Evolutionary conservation across 2,113 vertebrate species (phyloP).

Genomic region (Bagarius yarrelli): DNA sequence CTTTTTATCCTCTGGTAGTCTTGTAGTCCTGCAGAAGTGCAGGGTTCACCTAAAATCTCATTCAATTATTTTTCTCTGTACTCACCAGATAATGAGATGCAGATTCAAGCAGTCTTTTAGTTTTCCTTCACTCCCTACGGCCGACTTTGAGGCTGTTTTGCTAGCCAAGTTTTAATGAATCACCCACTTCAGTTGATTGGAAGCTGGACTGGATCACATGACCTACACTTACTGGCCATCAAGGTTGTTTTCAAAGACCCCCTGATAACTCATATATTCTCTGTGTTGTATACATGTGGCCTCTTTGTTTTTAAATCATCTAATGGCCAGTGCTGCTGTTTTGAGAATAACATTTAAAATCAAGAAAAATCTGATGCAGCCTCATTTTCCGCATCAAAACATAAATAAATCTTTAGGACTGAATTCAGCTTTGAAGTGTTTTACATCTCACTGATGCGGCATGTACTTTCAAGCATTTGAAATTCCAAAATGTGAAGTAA

Average conservation of each 20-base stretch:
- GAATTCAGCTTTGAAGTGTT: slow-evolving; percentile 40
- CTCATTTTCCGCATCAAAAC: slow-evolving; percentile 39
- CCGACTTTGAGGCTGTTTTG: slow-evolving; percentile 42
- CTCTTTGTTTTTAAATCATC: slow-evolving; percentile 27
- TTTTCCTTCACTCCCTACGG: slow-evolving; percentile 30
- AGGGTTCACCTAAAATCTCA: slow-evolving; percentile 43
- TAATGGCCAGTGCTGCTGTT: slow-evolving; percentile 25
- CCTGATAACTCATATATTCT: slow-evolving; percentile 35
- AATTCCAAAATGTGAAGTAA: slow-evolving; percentile 8
- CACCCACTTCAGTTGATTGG: slow-evolving; percentile 39
- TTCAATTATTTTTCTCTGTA: background rate
- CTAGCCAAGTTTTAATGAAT: slow-evolving; percentile 50
- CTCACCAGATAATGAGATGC: slow-evolving; percentile 46
- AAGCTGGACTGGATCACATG: slow-evolving; percentile 44
- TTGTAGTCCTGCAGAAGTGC: slow-evolving; percentile 24
- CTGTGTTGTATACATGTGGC: slow-evolving; percentile 32
- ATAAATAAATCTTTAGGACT: slow-evolving; percentile 45
- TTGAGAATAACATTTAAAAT: slow-evolving; percentile 46
- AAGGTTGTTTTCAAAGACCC: slow-evolving; percentile 47
- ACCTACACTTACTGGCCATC: slow-evolving; percentile 45
- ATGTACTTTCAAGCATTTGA: slow-evolving; percentile 23
- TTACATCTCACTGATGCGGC: slow-evolving; percentile 32
- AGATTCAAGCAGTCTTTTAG: slow-evolving; percentile 40
- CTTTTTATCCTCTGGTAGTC: slow-evolving; percentile 33
- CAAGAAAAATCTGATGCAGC: slow-evolving; percentile 27